A percentile compares a stretch with the other conserved stretches of the same genome.
These are phyloP conservation scores for Xerus inauris DNA, from an alignment of 2,113 vertebrate species.

Conservation along the genomic window DNA sequence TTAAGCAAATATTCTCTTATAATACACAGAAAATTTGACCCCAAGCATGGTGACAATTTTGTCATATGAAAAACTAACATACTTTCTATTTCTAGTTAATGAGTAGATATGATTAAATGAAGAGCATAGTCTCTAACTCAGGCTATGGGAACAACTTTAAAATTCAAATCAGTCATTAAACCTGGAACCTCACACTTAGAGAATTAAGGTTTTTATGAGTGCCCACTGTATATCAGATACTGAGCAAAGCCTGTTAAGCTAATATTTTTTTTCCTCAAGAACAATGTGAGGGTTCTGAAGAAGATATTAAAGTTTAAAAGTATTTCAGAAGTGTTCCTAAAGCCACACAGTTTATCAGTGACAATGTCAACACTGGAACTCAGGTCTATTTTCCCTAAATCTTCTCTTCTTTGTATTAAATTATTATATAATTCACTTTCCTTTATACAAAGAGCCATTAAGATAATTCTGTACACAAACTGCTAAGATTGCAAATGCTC, in stretches of 20 bases:
- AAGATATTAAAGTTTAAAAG: neutral
- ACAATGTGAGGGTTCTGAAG: neutral
- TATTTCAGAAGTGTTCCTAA: neutral
- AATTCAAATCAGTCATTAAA: neutral
- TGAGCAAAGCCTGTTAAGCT: neutral
- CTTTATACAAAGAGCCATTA: neutral
- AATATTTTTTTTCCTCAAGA: neutral
- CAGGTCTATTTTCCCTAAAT: neutral
- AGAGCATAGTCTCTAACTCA: neutral
- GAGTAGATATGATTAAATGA: neutral
- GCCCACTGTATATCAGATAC: neutral
- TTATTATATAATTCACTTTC: neutral
- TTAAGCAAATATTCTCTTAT: neutral
- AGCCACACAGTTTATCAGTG: neutral
- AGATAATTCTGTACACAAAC: slow-evolving; percentile 39
- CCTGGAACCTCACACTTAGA: neutral
- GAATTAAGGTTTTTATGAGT: neutral
- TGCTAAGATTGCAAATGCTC: neutral
- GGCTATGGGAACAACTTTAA: neutral
- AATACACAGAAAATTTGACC: neutral
- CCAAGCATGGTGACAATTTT: neutral
- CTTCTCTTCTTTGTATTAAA: slow-evolving; percentile 23
- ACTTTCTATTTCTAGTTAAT: neutral
- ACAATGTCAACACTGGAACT: neutral
- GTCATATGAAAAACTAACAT: neutral